Base-by-base conservation (phyloP, 1,140 invertebrate species). In the Drosophila paulistorum region DNA sequence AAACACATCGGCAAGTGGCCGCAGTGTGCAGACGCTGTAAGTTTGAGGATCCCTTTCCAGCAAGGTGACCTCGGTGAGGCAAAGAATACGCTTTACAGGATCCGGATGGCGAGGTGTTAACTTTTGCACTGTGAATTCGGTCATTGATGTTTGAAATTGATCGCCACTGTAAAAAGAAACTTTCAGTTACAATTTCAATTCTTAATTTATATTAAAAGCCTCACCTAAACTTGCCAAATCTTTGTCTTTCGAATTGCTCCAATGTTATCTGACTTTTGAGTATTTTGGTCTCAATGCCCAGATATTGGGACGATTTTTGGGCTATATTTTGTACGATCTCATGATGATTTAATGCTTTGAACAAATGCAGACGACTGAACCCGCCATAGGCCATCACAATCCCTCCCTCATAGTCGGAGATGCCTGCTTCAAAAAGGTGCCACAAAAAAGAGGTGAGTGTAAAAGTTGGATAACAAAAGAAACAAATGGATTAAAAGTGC, bases 11-110 rank as follows among this genome's bases (percentile, higher is more conserved):
- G 95, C 95, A 7, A 99, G 92, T 1, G 98, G 98, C 81, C 97
- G 95, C 39, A 98, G 93, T 20, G 98, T 98, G 76, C 95, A 92
- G n/a, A 92, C 96, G 81, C 95, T 97, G 92, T 99, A 99, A 0
- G 98, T 98, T 86, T 97, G 97, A 23, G 97, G 97, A 94, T 99
- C 99, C 82, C 99, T 94, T 94, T 99, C 99, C 35, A 99, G 92
- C 17, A 99, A 93, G 93, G 98, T 99, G 0, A 96, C 96, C 92
- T 99, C 98, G 0, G 98, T 98, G 0, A 99, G 93, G 91, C 98
- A 99, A n/a, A 99, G 93, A 2, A 97, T 97, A 70, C 98, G 94
- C 74, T 96, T 94, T 35, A 97, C 95, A 4, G 95, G 95, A 79
- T 97, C 96, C 74, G 94, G 94, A 92, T 98, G 96, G 55, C 97